A percentile compares a stretch with the other conserved stretches of the same genome.
These are phyloP conservation scores for Diphyllodes magnificus DNA, from an alignment of 2,113 vertebrate species.

Conservation along the genomic window DNA sequence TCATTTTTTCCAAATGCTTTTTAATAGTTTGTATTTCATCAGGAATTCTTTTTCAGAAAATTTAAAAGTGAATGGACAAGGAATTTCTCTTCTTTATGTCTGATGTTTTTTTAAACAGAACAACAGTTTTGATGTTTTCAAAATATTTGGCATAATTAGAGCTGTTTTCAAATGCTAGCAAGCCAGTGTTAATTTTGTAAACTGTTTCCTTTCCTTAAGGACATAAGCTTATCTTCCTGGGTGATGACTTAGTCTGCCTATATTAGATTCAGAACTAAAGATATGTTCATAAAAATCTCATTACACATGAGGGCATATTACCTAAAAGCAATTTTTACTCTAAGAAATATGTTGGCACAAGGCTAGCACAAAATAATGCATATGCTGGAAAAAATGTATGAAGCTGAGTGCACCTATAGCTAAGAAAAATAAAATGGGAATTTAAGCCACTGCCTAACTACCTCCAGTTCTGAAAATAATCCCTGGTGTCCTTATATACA, in stretches of 20 bases:
- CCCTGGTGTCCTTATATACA: neutral
- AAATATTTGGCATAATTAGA: neutral
- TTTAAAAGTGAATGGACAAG: neutral
- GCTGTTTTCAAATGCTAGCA: neutral
- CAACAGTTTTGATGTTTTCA: neutral
- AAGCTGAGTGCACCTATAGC: neutral
- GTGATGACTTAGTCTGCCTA: neutral
- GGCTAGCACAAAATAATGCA: neutral
- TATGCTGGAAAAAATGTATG: neutral
- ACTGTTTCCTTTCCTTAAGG: neutral
- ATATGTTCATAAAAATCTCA: neutral
- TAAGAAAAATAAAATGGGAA: neutral
- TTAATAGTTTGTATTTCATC: neutral
- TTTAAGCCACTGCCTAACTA: neutral
- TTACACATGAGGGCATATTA: neutral
- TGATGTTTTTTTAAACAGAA: neutral
- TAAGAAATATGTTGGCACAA: neutral
- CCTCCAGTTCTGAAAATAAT: neutral
- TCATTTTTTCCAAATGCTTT: neutral
- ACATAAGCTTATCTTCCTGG: neutral
- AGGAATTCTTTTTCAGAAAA: neutral
- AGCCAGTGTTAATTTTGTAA: neutral
- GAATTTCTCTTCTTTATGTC: neutral
- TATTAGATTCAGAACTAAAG: neutral
- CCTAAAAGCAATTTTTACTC: neutral